Conservation (phyloP, 2,797 vertebrate genomes). For the Molothrus aeneus region DNA sequence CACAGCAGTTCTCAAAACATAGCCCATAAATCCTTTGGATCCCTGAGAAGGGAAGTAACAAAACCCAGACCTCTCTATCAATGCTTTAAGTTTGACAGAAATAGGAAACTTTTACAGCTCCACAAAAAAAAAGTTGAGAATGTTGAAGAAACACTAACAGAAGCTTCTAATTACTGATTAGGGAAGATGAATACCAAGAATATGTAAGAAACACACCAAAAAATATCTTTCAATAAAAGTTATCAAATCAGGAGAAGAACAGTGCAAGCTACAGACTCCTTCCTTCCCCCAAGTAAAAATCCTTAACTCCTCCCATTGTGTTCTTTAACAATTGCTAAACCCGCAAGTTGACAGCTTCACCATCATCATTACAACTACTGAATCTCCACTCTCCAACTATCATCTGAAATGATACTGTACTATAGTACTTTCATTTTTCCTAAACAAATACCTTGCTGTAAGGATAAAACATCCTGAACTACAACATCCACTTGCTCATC, state of each 20-base stretch:
- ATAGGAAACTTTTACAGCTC: background rate
- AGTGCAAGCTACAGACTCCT: background rate
- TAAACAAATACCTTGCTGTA: background rate
- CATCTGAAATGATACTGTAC: background rate
- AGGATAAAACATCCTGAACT: background rate
- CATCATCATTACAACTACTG: background rate
- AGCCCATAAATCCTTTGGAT: background rate
- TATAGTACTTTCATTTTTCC: background rate
- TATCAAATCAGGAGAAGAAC: background rate
- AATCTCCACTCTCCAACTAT: background rate
- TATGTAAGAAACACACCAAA: background rate
- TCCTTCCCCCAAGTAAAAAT: background rate
- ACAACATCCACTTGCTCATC: background rate
- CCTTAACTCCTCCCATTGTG: background rate
- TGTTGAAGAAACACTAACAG: background rate
- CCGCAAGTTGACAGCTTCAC: background rate
- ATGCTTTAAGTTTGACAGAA: background rate
- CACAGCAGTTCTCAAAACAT: background rate
- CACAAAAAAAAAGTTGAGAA: background rate
- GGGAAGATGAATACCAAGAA: background rate
- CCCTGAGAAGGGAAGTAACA: background rate
- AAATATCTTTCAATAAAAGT: background rate
- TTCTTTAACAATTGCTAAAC: background rate
- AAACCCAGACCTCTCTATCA: background rate
- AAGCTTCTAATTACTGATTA: background rate